Conservation (phyloP, 2,113 vertebrate species). For the Daphoenositta chrysoptera region DNA sequence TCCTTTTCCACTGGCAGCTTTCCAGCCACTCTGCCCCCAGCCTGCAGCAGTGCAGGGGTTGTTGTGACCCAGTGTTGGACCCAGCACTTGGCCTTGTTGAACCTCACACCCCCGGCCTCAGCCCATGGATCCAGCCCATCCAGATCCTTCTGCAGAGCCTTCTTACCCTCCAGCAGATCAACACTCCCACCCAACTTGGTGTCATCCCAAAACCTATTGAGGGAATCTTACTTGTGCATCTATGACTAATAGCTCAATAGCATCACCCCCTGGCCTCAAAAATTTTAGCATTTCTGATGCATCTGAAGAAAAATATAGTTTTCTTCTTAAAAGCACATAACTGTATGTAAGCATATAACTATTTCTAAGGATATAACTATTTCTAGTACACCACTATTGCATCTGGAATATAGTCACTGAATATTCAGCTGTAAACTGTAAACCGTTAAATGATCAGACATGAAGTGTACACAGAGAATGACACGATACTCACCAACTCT, state of each 20-base stretch:
- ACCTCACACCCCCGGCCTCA: not conserved
- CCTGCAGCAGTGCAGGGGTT: not conserved
- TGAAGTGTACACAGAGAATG: not conserved
- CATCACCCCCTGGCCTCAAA: not conserved
- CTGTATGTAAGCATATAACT: not conserved
- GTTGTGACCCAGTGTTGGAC: not conserved
- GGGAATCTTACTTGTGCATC: not conserved
- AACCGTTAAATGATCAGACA: not conserved
- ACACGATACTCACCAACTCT: conserved; percentile 83
- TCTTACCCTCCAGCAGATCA: not conserved
- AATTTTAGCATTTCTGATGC: not conserved
- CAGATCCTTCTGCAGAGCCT: not conserved
- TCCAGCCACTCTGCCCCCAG: not conserved
- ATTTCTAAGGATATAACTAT: not conserved
- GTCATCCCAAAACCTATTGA: not conserved
- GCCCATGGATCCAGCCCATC: not conserved
- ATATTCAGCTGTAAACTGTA: not conserved
- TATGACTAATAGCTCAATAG: not conserved
- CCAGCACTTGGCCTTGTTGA: not conserved
- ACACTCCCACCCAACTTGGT: not conserved
- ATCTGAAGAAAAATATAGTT: not conserved
- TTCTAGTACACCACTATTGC: not conserved
- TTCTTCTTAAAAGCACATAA: not conserved
- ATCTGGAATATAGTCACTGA: not conserved
- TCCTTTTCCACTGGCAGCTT: not conserved